Evolutionary conservation across 2,113 vertebrate species (phyloP).

Genomic region (Cephalopterus ornatus): DNA sequence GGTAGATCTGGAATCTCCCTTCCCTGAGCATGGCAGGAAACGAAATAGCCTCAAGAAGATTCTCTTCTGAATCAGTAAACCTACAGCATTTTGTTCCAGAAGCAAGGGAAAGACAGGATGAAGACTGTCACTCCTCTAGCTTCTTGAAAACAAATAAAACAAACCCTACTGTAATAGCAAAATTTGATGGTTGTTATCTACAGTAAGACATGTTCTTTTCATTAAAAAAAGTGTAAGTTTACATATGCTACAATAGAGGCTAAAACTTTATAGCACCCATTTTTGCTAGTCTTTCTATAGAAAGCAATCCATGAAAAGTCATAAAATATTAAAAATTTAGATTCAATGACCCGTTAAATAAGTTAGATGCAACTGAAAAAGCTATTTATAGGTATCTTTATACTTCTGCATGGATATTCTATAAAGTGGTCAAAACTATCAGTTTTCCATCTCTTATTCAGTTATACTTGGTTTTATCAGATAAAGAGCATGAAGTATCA

Average conservation of each 20-base stretch:
- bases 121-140: background rate
- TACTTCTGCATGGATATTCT: background rate
- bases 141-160: background rate
- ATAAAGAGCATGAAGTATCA: constrained; percentile 4
- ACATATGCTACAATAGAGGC: background rate
- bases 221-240: background rate
- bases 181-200: background rate
- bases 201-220: background rate
- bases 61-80: background rate
- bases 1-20: background rate
- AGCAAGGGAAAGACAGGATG: background rate
- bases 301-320: background rate
- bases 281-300: background rate
- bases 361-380: background rate
- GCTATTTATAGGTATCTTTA: background rate
- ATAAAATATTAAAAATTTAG: constrained; percentile 42
- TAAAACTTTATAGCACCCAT: background rate
- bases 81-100: background rate
- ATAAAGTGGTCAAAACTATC: background rate
- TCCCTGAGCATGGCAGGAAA: background rate
- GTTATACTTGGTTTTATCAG: background rate
- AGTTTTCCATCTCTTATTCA: background rate
- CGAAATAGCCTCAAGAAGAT: background rate
- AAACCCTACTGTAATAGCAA: background rate
- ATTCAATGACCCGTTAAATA: constrained; percentile 29